Conservation (phyloP, 2,888 invertebrate species). For the Netelia virgata region DNA sequence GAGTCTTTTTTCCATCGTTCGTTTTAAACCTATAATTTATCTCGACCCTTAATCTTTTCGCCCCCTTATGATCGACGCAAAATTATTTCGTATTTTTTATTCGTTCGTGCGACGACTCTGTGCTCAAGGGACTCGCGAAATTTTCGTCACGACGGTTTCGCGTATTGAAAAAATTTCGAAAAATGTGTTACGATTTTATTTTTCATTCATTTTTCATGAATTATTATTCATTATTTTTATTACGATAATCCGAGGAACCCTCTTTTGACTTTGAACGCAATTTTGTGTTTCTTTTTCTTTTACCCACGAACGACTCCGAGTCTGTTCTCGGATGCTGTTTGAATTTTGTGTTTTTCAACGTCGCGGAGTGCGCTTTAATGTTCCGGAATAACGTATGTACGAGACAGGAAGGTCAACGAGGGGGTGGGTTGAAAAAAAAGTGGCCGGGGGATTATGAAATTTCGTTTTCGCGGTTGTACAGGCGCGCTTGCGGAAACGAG, state of each 20-base stretch:
- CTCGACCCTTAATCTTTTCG: not conserved
- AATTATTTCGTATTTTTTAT: not conserved
- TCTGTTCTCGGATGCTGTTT: no score
- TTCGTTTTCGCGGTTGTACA: conserved; percentile 27
- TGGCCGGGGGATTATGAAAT: conserved; percentile 43
- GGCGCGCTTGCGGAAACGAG: not conserved
- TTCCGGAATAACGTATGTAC: conserved; percentile 32
- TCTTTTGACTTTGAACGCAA: not conserved
- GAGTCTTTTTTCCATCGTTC: conserved; percentile 65
- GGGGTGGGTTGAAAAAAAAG: not conserved
- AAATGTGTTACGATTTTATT: no score
- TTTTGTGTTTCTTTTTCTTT: not conserved
- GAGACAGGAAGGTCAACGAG: conserved; percentile 15
- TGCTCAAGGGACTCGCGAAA: not conserved
- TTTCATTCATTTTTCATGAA: not conserved
- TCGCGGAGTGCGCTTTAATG: conserved; percentile 24
- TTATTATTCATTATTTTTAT: not conserved
- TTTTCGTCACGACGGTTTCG: not conserved
- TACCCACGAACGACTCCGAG: no score
- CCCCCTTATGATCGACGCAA: not conserved
- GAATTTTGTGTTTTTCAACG: not conserved
- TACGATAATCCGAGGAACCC: not conserved
- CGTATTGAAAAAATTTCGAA: not conserved
- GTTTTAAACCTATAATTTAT: conserved; percentile 23
- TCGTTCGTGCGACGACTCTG: not conserved